phyloP scores from a whole-genome alignment of 2,797 vertebrate genomes.

The Acestrorhynchus altus region DNA sequence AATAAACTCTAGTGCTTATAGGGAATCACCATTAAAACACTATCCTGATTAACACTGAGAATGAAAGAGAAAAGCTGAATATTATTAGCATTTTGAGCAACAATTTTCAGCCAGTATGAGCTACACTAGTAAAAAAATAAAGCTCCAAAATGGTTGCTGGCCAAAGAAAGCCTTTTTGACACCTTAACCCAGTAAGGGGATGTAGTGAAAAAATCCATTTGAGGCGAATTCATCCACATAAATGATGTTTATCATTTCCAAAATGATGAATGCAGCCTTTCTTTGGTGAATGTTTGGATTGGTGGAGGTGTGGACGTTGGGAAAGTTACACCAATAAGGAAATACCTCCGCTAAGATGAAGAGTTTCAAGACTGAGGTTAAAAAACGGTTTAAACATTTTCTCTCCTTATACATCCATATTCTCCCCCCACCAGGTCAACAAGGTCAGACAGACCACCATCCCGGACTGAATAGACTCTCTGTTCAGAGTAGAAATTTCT shows the following conservation, averaged over 20 bases:
- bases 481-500: conserved; percentile 14
- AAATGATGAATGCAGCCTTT: neutral
- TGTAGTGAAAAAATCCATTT: neutral
- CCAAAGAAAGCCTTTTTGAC: neutral
- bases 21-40: too few relatives aligned
- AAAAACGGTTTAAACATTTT: neutral
- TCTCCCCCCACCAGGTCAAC: neutral
- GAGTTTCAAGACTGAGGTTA: too few relatives aligned
- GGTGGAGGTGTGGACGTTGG: neutral
- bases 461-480: neutral
- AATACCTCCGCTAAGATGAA: too few relatives aligned
- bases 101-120: too few relatives aligned
- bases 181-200: neutral
- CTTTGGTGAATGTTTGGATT: neutral
- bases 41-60: too few relatives aligned
- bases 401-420: neutral
- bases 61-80: too few relatives aligned
- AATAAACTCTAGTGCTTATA: too few relatives aligned
- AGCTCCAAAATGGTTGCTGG: too few relatives aligned
- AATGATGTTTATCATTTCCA: neutral
- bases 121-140: too few relatives aligned
- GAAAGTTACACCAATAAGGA: neutral
- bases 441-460: neutral
- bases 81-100: too few relatives aligned
- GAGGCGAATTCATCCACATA: neutral